Conservation (phyloP, 2,888 invertebrate species). For the Lydus trimaculatus region DNA sequence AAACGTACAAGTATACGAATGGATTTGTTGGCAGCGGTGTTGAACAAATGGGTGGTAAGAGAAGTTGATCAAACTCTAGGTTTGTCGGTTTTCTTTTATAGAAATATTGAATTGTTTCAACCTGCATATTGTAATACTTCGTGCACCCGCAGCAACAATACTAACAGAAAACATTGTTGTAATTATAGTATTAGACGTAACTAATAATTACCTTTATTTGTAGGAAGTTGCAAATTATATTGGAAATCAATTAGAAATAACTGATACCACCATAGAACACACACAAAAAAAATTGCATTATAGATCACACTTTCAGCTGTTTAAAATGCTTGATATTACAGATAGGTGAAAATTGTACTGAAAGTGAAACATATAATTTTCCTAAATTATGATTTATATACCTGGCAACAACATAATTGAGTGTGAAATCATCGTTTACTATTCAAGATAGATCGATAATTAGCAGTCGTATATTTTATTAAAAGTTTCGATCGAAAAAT, state of each 20-base stretch:
- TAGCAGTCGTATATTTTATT: conserved; percentile 43
- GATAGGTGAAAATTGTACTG: background rate
- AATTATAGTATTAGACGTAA: background rate
- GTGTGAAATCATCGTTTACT: conserved; percentile 42
- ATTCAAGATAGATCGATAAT: conserved; percentile 44
- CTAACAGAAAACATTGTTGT: background rate
- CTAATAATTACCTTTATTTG: background rate
- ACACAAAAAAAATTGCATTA: background rate
- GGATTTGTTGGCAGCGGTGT: conserved; percentile 63
- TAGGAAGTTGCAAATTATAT: background rate
- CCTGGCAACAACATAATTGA: conserved; percentile 45
- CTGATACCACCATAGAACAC: background rate
- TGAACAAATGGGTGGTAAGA: conserved; percentile 61
- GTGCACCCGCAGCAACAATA: background rate
- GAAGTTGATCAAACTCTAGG: conserved; percentile 60
- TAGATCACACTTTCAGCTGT: background rate
- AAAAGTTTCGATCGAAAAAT: conserved; percentile 39
- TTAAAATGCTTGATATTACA: background rate
- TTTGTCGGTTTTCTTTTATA: too few relatives aligned
- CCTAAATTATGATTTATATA: conserved; percentile 42
- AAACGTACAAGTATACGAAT: conserved; percentile 51
- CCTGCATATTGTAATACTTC: background rate
- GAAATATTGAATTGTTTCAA: background rate
- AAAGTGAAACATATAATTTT: conserved; percentile 14
- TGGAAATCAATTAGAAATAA: background rate